These are phyloP conservation scores for Botia kubotai DNA, from an alignment of 2,797 vertebrate species.

Conservation along the genomic window DNA sequence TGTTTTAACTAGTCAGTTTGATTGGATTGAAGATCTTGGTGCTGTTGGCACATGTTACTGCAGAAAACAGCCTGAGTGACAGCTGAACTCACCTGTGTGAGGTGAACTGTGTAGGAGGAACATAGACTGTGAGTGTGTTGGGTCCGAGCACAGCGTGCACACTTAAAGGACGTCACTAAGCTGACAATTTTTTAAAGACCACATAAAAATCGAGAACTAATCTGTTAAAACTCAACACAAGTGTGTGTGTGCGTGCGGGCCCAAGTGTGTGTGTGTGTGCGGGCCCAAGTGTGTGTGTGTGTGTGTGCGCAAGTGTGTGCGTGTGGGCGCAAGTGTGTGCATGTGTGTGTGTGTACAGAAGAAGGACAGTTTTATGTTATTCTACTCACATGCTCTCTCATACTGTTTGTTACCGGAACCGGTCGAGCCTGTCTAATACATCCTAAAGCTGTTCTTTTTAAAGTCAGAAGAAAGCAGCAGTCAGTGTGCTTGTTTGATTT, in stretches of 20 bases:
- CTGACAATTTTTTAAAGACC: not conserved
- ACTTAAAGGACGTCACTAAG: not conserved
- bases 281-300: too few relatives aligned
- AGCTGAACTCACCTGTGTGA: constrained; percentile 67
- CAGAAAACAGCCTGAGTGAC: constrained; percentile 50
- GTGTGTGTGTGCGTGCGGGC: too few relatives aligned
- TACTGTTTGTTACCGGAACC: constrained; percentile 24
- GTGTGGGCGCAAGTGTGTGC: too few relatives aligned
- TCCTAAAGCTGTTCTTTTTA: constrained; percentile 13
- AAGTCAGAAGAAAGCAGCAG: not conserved
- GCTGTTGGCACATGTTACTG: constrained; percentile 44
- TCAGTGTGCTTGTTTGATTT: not conserved
- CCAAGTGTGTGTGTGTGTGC: too few relatives aligned
- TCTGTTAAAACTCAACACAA: too few relatives aligned
- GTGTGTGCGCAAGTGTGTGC: too few relatives aligned
- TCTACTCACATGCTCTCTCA: not conserved
- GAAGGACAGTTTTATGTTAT: not conserved
- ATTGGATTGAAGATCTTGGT: not conserved
- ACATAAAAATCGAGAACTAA: not conserved
- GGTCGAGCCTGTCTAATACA: constrained; percentile 50
- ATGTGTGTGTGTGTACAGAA: not conserved
- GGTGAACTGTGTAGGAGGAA: constrained; percentile 73
- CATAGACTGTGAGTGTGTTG: constrained; percentile 79
- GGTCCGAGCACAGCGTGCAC: constrained; percentile 15
- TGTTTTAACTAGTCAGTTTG: too few relatives aligned